A percentile compares a stretch with the other conserved stretches of the same genome.
These are phyloP conservation scores for Xyrauchen texanus DNA, from an alignment of 2,113 vertebrate genomes.

Conservation along the genomic window DNA sequence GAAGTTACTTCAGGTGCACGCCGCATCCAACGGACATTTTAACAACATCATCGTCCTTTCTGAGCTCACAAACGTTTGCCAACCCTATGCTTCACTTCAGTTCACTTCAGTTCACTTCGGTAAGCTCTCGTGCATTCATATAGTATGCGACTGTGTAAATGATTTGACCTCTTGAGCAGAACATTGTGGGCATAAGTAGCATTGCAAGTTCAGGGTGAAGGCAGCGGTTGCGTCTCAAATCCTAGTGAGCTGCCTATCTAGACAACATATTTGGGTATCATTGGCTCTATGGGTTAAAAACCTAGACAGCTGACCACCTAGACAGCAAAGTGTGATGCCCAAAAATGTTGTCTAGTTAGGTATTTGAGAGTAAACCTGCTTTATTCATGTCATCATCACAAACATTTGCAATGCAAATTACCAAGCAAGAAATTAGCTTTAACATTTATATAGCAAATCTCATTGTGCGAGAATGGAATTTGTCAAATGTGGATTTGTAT, in stretches of 20 bases:
- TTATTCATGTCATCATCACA: too few species aligned
- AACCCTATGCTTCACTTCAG: constrained; percentile 46
- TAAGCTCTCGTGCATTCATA: neutral
- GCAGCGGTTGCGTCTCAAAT: neutral
- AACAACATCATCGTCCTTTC: constrained; percentile 1
- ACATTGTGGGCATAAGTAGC: constrained; percentile 2
- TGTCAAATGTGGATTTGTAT: too few species aligned
- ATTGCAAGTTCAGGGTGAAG: constrained; percentile 36
- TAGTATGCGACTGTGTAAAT: neutral
- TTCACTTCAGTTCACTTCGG: constrained; percentile 34
- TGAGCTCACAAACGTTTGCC: constrained; percentile 4
- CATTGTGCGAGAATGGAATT: too few species aligned
- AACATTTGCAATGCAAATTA: too few species aligned
- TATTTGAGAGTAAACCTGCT: too few species aligned
- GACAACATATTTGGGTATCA: neutral
- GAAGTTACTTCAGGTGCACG: constrained; percentile 40
- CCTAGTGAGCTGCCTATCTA: neutral
- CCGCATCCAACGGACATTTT: constrained; percentile 23
- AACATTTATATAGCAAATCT: too few species aligned
- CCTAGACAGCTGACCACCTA: too few species aligned
- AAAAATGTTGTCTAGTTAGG: too few species aligned
- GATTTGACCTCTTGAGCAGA: neutral
- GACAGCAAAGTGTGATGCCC: too few species aligned
- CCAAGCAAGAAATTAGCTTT: too few species aligned
- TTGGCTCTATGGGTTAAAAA: too few species aligned